Conservation (phyloP, 2,797 vertebrate species). For the Sparus aurata region DNA sequence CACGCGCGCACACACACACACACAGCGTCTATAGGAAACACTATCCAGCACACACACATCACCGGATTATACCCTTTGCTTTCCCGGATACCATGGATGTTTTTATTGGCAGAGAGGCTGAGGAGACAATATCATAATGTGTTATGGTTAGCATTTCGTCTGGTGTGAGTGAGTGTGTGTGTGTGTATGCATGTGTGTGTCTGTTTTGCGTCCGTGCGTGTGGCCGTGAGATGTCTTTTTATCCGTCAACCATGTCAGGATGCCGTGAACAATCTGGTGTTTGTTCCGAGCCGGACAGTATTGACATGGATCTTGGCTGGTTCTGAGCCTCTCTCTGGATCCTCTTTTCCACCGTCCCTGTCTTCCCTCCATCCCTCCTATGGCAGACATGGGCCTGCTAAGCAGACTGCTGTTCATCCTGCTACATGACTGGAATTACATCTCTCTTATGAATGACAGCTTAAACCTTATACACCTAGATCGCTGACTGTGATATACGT, state of each 20-base stretch:
- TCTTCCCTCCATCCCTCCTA: constrained; percentile 68
- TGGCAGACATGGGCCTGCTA: constrained; percentile 82
- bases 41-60: constrained; percentile 56
- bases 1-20: constrained; percentile 52
- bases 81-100: constrained; percentile 72
- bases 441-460: constrained; percentile 71
- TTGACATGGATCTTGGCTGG: constrained; percentile 63
- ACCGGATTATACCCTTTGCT: constrained; percentile 61
- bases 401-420: constrained; percentile 82
- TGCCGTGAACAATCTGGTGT: constrained; percentile 51
- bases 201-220: constrained; percentile 31
- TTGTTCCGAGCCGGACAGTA: constrained; percentile 56
- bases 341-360: constrained; percentile 49
- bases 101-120: constrained; percentile 70
- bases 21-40: constrained; percentile 77
- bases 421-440: constrained; percentile 86
- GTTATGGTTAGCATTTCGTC: constrained; percentile 82
- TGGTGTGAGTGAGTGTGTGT: constrained; percentile 52
- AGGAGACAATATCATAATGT: constrained; percentile 81
- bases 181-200: constrained; percentile 56
- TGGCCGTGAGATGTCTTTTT: constrained; percentile 47
- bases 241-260: constrained; percentile 65
- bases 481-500: constrained; percentile 43
- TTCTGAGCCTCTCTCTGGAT: constrained; percentile 68
- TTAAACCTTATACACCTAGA: constrained; percentile 66